Base-by-base conservation (phyloP, 92 coral and sea anemone genomes). In the Paramuricea clavata region DNA sequence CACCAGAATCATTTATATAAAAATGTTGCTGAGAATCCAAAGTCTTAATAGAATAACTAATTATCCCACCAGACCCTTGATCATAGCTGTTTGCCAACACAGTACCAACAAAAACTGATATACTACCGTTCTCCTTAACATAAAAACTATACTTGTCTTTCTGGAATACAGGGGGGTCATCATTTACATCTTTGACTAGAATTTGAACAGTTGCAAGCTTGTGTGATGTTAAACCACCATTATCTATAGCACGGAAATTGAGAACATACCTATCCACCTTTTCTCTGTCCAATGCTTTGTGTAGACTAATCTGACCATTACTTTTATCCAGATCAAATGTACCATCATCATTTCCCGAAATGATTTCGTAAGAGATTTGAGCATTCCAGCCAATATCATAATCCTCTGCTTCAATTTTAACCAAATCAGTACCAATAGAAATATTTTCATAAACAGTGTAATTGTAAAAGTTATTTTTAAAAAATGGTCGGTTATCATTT, bases 21-120 rank as follows among this genome's bases (percentile, higher is more conserved):
- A 97, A 95, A 30, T 79, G 65, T 26, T 64, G 69, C 42, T 76
- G 87, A 30, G 70, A 42, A 44, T 91, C 77, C 13, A 93, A 95
- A 59, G 84, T 86, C 12, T 35, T 76, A 6, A 97, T 84, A 13
- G 93, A 86, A 75, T 97, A 97, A 52, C 76, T 91, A 69, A 97
- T 85, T n/a, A 83, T 92, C 2, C 97, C 99, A 91, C 95, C 95
- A 72, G 90, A 76, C 15, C 99, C 99, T 76, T 92, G 85, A 77
- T 97, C 99, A 88, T 93, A 85, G 70, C 99, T 97, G 28, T 91
- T 87, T 32, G 99, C 99, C 74, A 64, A 32, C n/a, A 97, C 98
- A 17, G 86, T 82, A 31, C 99, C 99, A 49, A 97, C 47, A 57
- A 93, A 81, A 13, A 84, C 73, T 1, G 52, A 68, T 22, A 83